phyloP scores from a whole-genome alignment of 2,797 vertebrate genomes.

The Gadopsis marmoratus region DNA sequence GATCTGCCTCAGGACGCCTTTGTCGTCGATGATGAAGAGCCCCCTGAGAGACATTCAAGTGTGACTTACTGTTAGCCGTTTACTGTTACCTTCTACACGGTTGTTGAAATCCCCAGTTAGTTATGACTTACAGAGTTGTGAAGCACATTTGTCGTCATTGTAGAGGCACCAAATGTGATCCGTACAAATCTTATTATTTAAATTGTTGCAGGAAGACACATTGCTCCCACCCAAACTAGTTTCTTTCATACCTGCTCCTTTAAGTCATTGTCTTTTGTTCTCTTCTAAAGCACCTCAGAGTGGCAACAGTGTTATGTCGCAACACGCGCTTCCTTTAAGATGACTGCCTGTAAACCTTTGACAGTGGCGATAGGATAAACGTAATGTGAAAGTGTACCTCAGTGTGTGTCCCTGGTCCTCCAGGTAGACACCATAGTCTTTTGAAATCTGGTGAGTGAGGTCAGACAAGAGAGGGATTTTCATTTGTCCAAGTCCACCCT shows the following conservation, averaged over 20 bases:
- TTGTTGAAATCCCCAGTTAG: slow-evolving; percentile 3
- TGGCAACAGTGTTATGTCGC: not conserved
- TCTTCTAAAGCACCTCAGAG: slow-evolving; percentile 4
- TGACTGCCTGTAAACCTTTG: not conserved
- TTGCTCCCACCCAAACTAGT: not conserved
- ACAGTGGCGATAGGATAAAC: not conserved
- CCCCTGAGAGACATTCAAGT: slow-evolving; percentile 84
- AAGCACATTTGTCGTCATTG: not conserved
- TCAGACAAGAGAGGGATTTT: slow-evolving; percentile 96
- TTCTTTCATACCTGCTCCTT: not conserved
- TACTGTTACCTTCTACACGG: not conserved
- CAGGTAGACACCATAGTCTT: slow-evolving; percentile 96
- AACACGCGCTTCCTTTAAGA: not conserved
- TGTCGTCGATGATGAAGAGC: slow-evolving; percentile 98
- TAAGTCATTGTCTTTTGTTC: not conserved
- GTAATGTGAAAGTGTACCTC: slow-evolving; percentile 82
- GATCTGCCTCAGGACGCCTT: slow-evolving; percentile 95
- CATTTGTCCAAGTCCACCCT: slow-evolving; percentile 95
- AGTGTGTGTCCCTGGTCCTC: slow-evolving; percentile 97
- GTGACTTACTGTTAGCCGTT: not conserved
- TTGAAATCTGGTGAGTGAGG: slow-evolving; percentile 95
- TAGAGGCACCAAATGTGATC: not conserved
- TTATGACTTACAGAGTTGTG: not conserved
- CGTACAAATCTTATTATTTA: not conserved
- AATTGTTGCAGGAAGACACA: not conserved